These are phyloP conservation scores for Nyctalus aviator DNA, from an alignment of 2,797 vertebrate species.

Conservation along the genomic window DNA sequence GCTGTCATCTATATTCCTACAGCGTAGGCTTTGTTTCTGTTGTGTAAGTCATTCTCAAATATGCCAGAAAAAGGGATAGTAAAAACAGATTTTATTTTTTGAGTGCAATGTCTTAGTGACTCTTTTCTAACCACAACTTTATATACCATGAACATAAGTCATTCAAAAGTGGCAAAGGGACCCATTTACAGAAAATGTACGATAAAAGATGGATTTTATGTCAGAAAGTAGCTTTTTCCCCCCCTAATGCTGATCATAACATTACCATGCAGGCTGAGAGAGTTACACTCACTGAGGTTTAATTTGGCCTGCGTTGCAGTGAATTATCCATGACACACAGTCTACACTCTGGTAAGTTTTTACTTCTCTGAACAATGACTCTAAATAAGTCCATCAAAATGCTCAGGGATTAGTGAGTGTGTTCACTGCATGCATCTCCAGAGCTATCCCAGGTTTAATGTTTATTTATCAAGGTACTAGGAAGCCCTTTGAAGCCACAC, in stretches of 20 bases:
- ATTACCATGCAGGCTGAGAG: not conserved
- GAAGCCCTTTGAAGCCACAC: not conserved
- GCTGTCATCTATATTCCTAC: not conserved
- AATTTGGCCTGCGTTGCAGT: not conserved
- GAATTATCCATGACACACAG: not conserved
- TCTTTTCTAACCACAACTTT: not conserved
- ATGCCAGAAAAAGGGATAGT: not conserved
- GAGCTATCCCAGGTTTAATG: not conserved
- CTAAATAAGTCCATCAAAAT: not conserved
- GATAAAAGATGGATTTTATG: not conserved
- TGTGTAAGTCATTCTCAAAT: not conserved
- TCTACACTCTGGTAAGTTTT: not conserved
- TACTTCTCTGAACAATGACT: not conserved
- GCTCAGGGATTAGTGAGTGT: not conserved
- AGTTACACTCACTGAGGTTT: not conserved
- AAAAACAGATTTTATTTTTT: not conserved
- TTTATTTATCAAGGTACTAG: not conserved
- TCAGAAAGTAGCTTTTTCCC: not conserved
- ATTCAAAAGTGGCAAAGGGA: not conserved
- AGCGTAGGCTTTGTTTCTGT: not conserved
- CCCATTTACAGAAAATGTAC: not conserved
- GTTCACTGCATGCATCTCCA: not conserved
- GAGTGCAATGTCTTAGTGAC: not conserved
- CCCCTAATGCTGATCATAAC: not conserved
- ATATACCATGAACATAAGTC: not conserved